Conservation (phyloP, 2,888 invertebrate genomes). For the Drosophila paucipuncta region DNA sequence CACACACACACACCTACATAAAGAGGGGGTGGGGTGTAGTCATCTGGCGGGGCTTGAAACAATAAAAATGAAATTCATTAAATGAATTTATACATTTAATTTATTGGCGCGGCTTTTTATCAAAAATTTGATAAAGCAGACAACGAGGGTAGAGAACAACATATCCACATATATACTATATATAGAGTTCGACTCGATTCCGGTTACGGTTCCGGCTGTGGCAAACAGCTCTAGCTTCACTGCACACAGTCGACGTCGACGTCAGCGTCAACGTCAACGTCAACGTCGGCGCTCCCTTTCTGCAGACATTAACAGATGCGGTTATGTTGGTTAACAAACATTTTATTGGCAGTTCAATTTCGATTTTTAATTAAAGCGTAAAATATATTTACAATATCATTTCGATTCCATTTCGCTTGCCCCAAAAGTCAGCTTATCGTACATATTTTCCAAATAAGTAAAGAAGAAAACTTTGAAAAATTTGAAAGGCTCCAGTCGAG, state of each 20-base stretch:
- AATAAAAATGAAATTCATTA: conserved; percentile 78
- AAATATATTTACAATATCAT: conserved; percentile 56
- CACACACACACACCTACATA: conserved; percentile 23
- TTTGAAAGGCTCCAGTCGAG: not conserved
- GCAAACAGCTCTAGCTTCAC: conserved; percentile 63
- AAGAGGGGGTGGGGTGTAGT: conserved; percentile 29
- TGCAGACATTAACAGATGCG: conserved; percentile 74
- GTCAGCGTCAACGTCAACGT: conserved; percentile 24
- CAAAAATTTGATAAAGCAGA: conserved; percentile 79
- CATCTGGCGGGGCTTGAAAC: conserved; percentile 68
- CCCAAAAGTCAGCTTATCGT: not conserved
- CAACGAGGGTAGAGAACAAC: conserved; percentile 28
- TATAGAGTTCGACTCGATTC: conserved; percentile 25
- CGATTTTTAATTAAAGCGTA: conserved; percentile 77
- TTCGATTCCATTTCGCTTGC: not conserved
- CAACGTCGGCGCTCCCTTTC: conserved; percentile 60
- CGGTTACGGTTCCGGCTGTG: conserved; percentile 11
- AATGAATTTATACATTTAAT: conserved; percentile 82
- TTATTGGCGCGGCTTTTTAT: conserved; percentile 80
- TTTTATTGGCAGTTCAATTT: conserved; percentile 78
- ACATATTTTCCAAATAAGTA: not conserved
- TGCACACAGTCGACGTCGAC: conserved; percentile 60
- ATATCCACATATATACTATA: conserved; percentile 1
- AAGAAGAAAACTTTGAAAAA: not conserved
- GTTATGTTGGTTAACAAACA: conserved; percentile 80